phyloP scores from a whole-genome alignment of 2,888 invertebrate species.

The Hyposoter didymator region DNA sequence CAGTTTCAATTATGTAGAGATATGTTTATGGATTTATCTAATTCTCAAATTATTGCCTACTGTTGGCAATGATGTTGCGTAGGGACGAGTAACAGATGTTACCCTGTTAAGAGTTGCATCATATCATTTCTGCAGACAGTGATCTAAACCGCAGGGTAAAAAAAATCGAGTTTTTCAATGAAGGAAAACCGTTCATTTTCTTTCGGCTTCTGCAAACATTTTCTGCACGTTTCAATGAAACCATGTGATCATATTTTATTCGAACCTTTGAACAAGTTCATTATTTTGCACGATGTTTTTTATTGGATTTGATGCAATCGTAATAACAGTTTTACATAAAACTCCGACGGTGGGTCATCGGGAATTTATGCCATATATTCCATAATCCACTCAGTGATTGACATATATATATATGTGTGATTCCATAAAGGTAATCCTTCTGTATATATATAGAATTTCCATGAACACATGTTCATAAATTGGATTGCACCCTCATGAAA shows the following conservation, averaged over 20 bases:
- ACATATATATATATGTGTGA: not conserved
- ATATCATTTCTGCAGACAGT: too few species aligned
- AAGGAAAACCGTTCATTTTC: too few species aligned
- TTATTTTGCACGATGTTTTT: too few species aligned
- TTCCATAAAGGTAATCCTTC: not conserved
- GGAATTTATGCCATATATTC: not conserved
- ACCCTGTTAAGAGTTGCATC: not conserved
- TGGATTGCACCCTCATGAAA: not conserved
- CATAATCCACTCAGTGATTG: not conserved
- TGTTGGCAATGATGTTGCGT: constrained; percentile 47
- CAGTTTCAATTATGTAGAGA: not conserved
- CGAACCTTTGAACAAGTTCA: too few species aligned
- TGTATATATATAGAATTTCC: not conserved
- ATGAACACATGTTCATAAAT: constrained; percentile 7
- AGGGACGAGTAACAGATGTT: not conserved
- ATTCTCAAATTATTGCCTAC: constrained; percentile 48
- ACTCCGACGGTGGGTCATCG: not conserved
- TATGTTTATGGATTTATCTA: not conserved
- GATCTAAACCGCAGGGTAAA: too few species aligned
- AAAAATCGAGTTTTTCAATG: too few species aligned
- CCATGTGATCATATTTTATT: too few species aligned
- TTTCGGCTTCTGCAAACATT: too few species aligned
- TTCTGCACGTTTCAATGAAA: too few species aligned
- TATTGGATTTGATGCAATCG: too few species aligned
- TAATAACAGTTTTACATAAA: too few species aligned